Base-by-base conservation (phyloP, 2,888 invertebrate species). In the Pogonocherus hispidulus region DNA sequence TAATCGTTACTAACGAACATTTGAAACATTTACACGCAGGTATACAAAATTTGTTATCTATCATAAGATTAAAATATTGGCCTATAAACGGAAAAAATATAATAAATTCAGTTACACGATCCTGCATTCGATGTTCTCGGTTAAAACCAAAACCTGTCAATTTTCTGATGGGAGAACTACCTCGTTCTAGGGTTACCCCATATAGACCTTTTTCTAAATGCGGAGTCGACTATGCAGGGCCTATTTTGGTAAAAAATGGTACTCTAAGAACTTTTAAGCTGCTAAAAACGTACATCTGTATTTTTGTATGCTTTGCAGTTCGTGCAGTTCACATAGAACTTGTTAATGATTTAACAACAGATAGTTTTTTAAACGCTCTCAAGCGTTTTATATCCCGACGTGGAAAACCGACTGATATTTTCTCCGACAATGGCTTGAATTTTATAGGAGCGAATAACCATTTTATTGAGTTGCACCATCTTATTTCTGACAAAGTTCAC, bases 211-310 rank as follows among this genome's bases (percentile, higher is more conserved):
- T 71, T 52, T 2, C 19, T 3, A 41, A 9, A n/a, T 14, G 19
- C 9, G 71, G 71, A 18, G 56, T 71, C 11, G 71, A 71, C 35
- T 71, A 69, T 19, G 55, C 49, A 1, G 69, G 63, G 1, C 66
- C 66, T 8, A 35, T 69, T 8, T 8, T 55, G 9, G 1, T 69
- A 3, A 35, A 23, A n/a, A 49, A 60, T n/a, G 5, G 52, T 23
- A 18, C 16, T 20, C 16, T 51, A 41, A 20, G 66, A 9, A 44
- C 37, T 11, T 23, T 35, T 9, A 59, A 54, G 9, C 2, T 22
- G 1, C 41, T 60, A n/a, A 69, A 69, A 37, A 32, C 66, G 0
- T 69, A 69, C 22, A 51, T 68, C 6, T 64, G 57, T 11, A 8
- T 68, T 1, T 68, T 68, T 46, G 46, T 68, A 8, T 68, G 68